Evolutionary conservation across 2,797 vertebrate species (phyloP).

Genomic region (Megalops cyprinoides): DNA sequence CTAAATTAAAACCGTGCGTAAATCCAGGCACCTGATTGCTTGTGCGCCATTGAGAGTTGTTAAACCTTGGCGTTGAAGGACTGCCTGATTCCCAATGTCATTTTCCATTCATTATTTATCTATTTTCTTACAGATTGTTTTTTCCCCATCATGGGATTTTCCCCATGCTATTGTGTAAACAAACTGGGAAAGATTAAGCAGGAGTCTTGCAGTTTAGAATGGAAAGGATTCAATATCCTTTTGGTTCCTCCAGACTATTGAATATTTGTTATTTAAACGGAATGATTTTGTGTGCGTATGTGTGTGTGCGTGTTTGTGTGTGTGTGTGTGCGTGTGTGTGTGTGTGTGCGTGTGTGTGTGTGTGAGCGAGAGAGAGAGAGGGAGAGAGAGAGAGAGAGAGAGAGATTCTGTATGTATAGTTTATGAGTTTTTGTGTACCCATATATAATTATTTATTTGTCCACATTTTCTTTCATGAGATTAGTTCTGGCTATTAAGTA

Average conservation of each 20-base stretch:
- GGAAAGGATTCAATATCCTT: conserved; percentile 23
- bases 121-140: conserved; percentile 64
- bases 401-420: too few species aligned
- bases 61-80: conserved; percentile 72
- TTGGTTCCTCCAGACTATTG: conserved; percentile 5
- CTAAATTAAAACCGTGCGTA: conserved; percentile 77
- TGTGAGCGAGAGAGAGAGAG: too few species aligned
- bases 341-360: background rate
- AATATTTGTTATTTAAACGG: background rate
- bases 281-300: too few species aligned
- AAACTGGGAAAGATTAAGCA: conserved; percentile 18
- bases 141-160: conserved; percentile 29
- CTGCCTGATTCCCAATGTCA: conserved; percentile 72
- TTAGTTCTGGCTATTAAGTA: too few species aligned
- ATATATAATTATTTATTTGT: too few species aligned
- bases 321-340: background rate
- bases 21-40: conserved; percentile 76
- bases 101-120: conserved; percentile 68
- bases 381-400: too few species aligned
- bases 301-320: background rate
- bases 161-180: conserved; percentile 4
- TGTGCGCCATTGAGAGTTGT: conserved; percentile 73
- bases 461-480: too few species aligned
- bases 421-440: too few species aligned
- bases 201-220: conserved; percentile 6